A percentile compares a stretch with the other conserved stretches of the same genome.
Conservation (phyloP, 2,888 invertebrate species). For the Tenodera sinensis region DNA sequence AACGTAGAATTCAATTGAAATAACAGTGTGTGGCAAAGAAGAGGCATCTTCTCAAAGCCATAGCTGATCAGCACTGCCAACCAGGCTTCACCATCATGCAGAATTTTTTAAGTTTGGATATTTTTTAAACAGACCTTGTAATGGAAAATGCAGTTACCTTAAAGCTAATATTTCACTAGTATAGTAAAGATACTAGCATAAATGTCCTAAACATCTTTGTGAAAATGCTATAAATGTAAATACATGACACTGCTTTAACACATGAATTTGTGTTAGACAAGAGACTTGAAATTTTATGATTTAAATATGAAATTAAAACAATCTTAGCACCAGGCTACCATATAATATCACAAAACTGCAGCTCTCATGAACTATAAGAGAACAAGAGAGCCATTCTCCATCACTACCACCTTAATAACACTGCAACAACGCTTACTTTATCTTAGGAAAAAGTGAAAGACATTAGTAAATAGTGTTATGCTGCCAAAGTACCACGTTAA, state of each 20-base stretch:
- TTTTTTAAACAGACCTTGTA: too few relatives aligned
- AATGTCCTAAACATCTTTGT: not conserved
- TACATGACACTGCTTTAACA: too few relatives aligned
- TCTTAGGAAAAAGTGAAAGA: not conserved
- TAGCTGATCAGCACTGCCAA: too few relatives aligned
- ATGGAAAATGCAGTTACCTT: too few relatives aligned
- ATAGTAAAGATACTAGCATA: not conserved
- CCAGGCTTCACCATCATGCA: too few relatives aligned
- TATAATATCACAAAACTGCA: conserved; percentile 8
- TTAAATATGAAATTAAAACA: not conserved
- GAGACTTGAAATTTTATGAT: not conserved
- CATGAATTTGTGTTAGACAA: not conserved
- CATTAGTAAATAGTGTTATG: not conserved
- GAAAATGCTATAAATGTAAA: not conserved
- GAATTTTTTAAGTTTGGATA: too few relatives aligned
- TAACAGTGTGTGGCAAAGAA: too few relatives aligned
- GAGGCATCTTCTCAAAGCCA: too few relatives aligned
- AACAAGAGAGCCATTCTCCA: not conserved
- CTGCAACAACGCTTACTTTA: not conserved
- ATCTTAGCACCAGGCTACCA: conserved; percentile 3
- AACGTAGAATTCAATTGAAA: too few relatives aligned
- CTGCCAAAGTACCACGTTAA: not conserved
- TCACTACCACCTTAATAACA: not conserved
- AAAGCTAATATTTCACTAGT: not conserved
- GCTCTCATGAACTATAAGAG: not conserved